These are phyloP conservation scores for Burhinus oedicnemus DNA, from an alignment of 2,113 vertebrate species.

Conservation along the genomic window DNA sequence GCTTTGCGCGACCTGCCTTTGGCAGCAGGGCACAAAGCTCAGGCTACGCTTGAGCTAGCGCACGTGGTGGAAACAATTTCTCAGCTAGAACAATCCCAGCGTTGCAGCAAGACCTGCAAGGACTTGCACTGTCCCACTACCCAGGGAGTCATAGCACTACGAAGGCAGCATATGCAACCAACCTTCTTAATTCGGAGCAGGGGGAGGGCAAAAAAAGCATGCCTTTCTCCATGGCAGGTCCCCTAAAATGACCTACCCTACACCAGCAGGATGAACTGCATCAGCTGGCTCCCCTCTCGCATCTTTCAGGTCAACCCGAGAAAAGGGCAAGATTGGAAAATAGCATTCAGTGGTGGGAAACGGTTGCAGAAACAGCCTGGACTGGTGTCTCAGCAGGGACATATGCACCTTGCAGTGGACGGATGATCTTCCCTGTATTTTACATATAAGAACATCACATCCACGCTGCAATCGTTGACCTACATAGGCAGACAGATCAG, in stretches of 20 bases:
- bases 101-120: not conserved
- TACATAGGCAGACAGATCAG: not conserved
- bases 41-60: not conserved
- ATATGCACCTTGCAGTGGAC: not conserved
- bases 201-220: not conserved
- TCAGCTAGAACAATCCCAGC: not conserved
- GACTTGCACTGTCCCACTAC: not conserved
- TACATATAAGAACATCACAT: not conserved
- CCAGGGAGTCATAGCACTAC: not conserved
- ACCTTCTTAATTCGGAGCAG: not conserved
- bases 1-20: not conserved
- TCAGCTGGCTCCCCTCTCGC: not conserved
- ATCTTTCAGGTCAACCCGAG: not conserved
- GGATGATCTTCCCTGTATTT: not conserved
- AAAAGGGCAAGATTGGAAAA: not conserved
- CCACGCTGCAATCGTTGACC: conserved; percentile 11
- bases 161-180: not conserved
- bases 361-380: not conserved
- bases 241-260: not conserved
- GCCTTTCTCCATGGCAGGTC: not conserved
- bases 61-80: not conserved
- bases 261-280: not conserved
- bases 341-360: not conserved
- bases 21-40: not conserved
- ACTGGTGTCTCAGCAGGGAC: not conserved